Base-by-base conservation (phyloP, 2,888 invertebrate species). In the Pyrrhia umbra region DNA sequence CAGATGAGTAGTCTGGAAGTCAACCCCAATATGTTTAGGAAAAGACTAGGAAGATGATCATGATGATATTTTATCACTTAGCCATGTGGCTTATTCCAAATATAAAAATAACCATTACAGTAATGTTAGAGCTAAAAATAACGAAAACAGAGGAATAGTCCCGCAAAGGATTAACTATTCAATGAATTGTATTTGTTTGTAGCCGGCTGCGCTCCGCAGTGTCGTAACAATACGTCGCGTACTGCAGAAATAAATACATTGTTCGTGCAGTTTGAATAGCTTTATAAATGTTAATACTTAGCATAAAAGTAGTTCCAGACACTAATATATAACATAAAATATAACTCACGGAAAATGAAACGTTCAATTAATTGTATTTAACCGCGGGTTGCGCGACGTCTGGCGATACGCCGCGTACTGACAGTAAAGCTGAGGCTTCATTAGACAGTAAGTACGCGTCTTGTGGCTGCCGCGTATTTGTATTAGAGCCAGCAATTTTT, bases 401-500 rank as follows among this genome's bases (percentile, higher is more conserved):
- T 72, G 16, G 15, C 21, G 39, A 49, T 49, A 72, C 67, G 70
- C 45, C 13, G 67, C 52, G 43, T 43, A 57, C 47, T 40, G 25
- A 15, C 13, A 13, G 42, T 51, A 47, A 73, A 52, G 40, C 52
- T 37, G 34, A 39, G 50, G 39, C 39, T 55, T 68, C 51, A 74
- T 68, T 68, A 68, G 5, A 18, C 8, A 20, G 8, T 54, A 18
- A 68, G n/a, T 30, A 55, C 49, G n/a, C 57, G 20, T 37, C 40
- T 34, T 20, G 10, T 6, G 25, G 37, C 9, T 45, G 25, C 23
- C 23, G 20, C 20, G 21, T 49, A 16, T 34, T 23, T 10, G n/a
- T 43, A 34, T 49, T 47, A 23, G 16, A 71, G 39, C 18, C 16
- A 30, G 34, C 15, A 1, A 50, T 45, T 65, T 64, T 54, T 40